A percentile compares a stretch with the other conserved stretches of the same genome.
phyloP scores from a whole-genome alignment of 1,140 invertebrate genomes.

The Aricia agestis region DNA sequence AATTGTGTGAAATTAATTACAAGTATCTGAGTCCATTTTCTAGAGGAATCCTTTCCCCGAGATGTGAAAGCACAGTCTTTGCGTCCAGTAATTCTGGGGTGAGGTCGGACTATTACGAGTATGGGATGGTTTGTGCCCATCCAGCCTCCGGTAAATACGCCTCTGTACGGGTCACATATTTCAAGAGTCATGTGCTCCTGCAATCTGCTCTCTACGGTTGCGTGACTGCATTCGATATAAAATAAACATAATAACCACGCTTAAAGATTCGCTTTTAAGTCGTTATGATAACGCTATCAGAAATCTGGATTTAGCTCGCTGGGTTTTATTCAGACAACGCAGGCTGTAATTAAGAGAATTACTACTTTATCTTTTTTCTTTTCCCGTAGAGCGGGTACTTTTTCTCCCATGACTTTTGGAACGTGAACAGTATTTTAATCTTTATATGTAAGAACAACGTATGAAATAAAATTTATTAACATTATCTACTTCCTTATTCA shows the following conservation, averaged over 20 bases:
- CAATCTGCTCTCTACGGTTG: background rate
- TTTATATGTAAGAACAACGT: no score
- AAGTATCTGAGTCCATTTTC: no score
- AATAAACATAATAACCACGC: slow-evolving; percentile 1
- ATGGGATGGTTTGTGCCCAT: no score
- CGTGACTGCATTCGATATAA: background rate
- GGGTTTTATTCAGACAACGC: background rate
- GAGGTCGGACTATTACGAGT: no score
- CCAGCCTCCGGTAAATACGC: no score
- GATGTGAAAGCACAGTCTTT: no score
- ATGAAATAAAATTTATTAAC: no score
- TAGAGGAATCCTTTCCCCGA: no score
- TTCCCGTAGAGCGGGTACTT: background rate
- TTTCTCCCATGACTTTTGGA: background rate
- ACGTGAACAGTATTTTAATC: background rate
- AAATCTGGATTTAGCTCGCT: background rate
- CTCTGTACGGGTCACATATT: background rate
- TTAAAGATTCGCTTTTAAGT: slow-evolving; percentile 3
- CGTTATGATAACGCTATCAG: background rate
- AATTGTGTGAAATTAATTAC: no score
- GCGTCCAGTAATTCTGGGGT: no score
- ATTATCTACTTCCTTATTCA: background rate
- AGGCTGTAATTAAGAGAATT: background rate
- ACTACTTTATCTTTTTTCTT: background rate
- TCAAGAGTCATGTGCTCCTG: background rate